phyloP scores from a whole-genome alignment of 2,113 vertebrate genomes.

The Clarias batrachus region DNA sequence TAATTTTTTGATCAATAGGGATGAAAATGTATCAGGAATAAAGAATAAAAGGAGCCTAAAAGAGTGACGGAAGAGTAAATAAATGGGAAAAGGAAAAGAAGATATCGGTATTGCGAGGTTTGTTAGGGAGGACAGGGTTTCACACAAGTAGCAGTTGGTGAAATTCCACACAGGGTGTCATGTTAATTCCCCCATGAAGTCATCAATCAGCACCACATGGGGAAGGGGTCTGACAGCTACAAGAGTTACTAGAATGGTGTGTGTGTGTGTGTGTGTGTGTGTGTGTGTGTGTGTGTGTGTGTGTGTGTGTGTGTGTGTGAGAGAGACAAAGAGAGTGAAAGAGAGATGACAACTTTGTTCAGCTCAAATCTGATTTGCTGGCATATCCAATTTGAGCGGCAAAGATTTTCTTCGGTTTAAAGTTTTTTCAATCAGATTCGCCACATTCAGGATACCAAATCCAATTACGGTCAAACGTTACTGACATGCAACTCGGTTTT shows the following conservation, averaged over 20 bases:
- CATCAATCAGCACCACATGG: constrained; percentile 67
- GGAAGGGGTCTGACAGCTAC: constrained; percentile 61
- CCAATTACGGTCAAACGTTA: not conserved
- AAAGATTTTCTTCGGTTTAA: not conserved
- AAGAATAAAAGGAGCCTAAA: not conserved
- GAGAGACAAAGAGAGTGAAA: constrained; percentile 27
- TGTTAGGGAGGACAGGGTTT: constrained; percentile 42
- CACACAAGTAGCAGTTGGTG: constrained; percentile 42
- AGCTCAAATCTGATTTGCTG: not conserved
- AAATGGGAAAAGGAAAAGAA: constrained; percentile 19
- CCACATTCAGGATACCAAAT: not conserved
- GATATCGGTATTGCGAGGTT: constrained; percentile 35
- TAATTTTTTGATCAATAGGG: not conserved
- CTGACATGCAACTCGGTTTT: not conserved
- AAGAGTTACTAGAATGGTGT: constrained; percentile 32
- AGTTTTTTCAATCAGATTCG: too few species aligned
- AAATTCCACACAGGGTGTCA: constrained; percentile 63
- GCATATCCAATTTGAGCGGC: not conserved
- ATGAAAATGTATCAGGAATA: not conserved
- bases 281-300: not conserved
- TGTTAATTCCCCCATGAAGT: constrained; percentile 70
- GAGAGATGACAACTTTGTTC: not conserved
- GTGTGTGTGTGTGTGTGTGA: not conserved
- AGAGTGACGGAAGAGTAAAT: not conserved
- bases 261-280: constrained; percentile 23